Evolutionary conservation across 92 coral and sea anemone species (phyloP).

Genomic region (Anthopleura xanthogrammica): DNA sequence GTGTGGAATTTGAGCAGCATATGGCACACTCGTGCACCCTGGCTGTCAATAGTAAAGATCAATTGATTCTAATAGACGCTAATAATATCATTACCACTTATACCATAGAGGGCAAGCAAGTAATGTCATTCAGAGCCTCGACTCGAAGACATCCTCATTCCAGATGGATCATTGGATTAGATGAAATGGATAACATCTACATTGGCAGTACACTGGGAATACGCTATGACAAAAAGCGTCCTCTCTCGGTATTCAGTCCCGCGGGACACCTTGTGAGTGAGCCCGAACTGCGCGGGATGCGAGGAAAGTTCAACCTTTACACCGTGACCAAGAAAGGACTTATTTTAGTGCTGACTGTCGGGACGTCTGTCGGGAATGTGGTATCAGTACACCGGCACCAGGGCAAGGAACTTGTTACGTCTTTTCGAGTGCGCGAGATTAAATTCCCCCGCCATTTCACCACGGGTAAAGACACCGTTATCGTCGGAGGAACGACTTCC

Average conservation of each 20-base stretch:
- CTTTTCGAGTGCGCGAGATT: constrained; percentile 35
- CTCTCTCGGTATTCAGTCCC: constrained; percentile 31
- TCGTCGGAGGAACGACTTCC: constrained; percentile 26
- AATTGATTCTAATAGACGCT: constrained; percentile 27
- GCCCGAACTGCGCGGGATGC: constrained; percentile 33
- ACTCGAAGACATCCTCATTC: constrained; percentile 36
- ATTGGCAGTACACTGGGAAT: constrained; percentile 33
- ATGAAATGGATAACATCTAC: constrained; percentile 25
- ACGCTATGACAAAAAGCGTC: constrained; percentile 22
- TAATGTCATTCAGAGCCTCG: constrained; percentile 41
- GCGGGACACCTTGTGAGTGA: constrained; percentile 26
- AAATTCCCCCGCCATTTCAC: constrained; percentile 26
- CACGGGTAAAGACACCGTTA: constrained; percentile 15
- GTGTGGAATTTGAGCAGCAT: constrained; percentile 41
- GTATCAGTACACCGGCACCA: constrained; percentile 14
- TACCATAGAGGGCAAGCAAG: constrained; percentile 35
- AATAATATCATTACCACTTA: constrained; percentile 22
- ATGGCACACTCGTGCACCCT: constrained; percentile 30
- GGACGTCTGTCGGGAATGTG: constrained; percentile 17
- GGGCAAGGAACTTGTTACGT: constrained; percentile 5
- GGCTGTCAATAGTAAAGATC: constrained; percentile 39
- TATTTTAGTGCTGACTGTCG: constrained; percentile 24
- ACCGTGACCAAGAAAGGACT: constrained; percentile 27
- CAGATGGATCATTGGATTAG: constrained; percentile 42
- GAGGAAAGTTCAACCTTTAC: constrained; percentile 26